Base-by-base conservation (phyloP, 2,113 vertebrate species). In the Anseranas semipalmata region DNA sequence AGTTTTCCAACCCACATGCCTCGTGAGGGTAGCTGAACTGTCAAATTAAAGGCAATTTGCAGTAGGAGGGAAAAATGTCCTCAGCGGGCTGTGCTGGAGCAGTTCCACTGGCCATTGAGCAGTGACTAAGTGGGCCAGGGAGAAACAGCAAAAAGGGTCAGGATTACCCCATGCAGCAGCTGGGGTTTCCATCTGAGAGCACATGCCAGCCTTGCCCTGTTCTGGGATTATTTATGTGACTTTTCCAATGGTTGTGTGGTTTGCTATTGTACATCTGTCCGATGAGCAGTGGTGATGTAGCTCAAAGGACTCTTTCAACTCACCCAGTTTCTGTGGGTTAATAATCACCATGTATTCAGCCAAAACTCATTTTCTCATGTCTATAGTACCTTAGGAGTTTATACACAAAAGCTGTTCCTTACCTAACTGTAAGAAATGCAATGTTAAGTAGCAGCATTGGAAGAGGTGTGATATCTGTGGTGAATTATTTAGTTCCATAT, bases 241-340 rank as follows among this genome's bases (percentile, higher is more conserved):
- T 91, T 93, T 78, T 67, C 48, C 45, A 50, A 20, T 2, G 35
- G 2, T 1, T 24, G 3, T 33, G 78, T 88, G 11, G 10, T 35
- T 80, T 72, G 27, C 21, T 11, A 2, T 56, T 58, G 16, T 21
- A 22, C 22, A 9, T 70, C 58, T 70, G 7, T 37, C 45, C 0
- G 0, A n/a, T 27, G 17, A 75, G 25, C 0, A 0, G 28, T 53
- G 43, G 10, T 28, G 15, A 78, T 60, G 39, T n/a, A 35, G 9
- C 33, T 32, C 27, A 53, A 72, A 72, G 50, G 35, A 39, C 13
- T 22, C 18, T 83, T 82, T 76, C n/a, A 63, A 39, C 22, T 52
- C 1, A 39, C 7, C 3, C 15, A 25, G 2, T 35, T 90, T 70
- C 45, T 83, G 27, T 53, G 75, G 14, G 35, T 73, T 68, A 65